Base-by-base conservation (phyloP, 2,797 vertebrate species). In the Poecilia gillii region DNA sequence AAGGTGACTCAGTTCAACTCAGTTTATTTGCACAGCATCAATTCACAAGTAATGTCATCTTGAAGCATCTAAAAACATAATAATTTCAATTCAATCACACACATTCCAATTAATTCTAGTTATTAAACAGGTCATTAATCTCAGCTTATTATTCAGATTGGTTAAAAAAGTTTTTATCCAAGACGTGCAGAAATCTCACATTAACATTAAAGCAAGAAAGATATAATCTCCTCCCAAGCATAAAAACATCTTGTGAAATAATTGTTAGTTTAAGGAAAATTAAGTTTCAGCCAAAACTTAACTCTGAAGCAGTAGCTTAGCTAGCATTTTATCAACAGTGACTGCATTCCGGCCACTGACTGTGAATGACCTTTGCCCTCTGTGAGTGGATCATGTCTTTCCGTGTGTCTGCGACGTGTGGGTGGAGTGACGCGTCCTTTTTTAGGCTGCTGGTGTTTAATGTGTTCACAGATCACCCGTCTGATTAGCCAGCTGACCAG, bases 391-490 rank as follows among this genome's bases (percentile, higher is more conserved):
- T 25, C 9, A 43, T 13, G 66, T 70, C 68, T 16, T 25, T 74
- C n/a, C 68, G 68, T 6, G 23, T 75, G 88, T 71, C 76, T 59
- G 74, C 16, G 68, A 6, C 0, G 51, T 83, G 81, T 79, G 79
- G 86, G 77, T 59, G 78, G 64, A 73, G 74, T 36, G 71, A 75
- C 49, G 25, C 43, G 70, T 81, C 82, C 76, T 81, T 89, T 70
- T 45, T 73, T 53, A 87, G 84, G 84, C 88, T 79, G 88, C 77
- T 51, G 77, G 47, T 85, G 81, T 91, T 87, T 82, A 83, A 81
- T 74, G 81, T 88, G 86, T 84, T 89, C 77, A 76, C 86, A 93
- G 93, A 95, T 96, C 95, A 95, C 88, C 94, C 91, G 89, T 87
- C 93, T 95, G 90, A 73, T 83, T 79, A 70, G 66, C 66, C 66